Evolutionary conservation across 2,797 vertebrate genomes (phyloP), one percentile per base, ranked within the genome.

Genomic region (Coreius guichenoti): DNA sequence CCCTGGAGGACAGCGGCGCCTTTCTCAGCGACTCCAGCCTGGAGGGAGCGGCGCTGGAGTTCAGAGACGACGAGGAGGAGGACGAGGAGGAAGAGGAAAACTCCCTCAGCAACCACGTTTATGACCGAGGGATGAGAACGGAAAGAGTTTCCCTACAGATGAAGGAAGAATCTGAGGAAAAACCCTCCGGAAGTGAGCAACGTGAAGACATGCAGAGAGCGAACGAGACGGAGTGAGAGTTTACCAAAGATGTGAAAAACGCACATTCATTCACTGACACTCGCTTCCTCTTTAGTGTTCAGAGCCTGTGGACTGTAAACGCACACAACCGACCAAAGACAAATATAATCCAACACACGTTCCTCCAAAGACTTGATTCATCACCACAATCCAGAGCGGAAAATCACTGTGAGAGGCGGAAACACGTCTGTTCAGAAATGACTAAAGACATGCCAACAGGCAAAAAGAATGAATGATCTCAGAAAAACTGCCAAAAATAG

Each of bases 11-110:
- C 58, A 87, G 90, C 0, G 92, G 92, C 0, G 93, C 92, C 1
- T 95, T 95, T 83, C 93, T 96, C 85, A 95, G 94, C 3, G 95
- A 96, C 83, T 95, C 95, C 78, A 96, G 95, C 86, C 67, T 95
- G 86, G 95, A 96, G 0, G 94, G 93, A 65, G 90, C 47, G 21
- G 83, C 77, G 0, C 91, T 93, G 21, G 89, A 87, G 19, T 89
- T 92, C 33, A 93, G 93, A 87, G 93, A 91, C 51, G 94, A 92
- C 7, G 92, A 93, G 6, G 91, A 93, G 0, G 93, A 93, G 11
- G 84, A 87, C 12, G 90, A 92, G 43, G 83, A 92, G 21, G 91
- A 92, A 23, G 88, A 86, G 65, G 83, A 87, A 13, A 69, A 49
- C 76, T 69, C 51, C 2, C 56, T 86, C 65, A 68, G 33, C 39